A percentile compares a stretch with the other conserved stretches of the same genome.
phyloP scores from a whole-genome alignment of 2,888 invertebrate genomes.

The Thelaira solivaga region DNA sequence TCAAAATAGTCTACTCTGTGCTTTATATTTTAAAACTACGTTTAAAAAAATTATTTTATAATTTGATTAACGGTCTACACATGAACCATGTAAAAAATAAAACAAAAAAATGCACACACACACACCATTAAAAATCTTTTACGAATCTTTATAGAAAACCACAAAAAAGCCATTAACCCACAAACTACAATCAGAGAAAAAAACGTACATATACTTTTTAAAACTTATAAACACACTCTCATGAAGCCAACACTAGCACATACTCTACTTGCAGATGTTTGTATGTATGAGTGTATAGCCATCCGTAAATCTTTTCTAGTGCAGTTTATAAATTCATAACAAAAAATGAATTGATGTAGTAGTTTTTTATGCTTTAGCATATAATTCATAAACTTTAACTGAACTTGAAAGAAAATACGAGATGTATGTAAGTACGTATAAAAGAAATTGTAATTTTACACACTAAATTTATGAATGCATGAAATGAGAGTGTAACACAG shows the following conservation, averaged over 20 bases:
- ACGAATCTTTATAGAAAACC: slow-evolving; percentile 48
- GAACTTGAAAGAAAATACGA: slow-evolving; percentile 27
- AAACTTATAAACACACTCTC: slow-evolving; percentile 10
- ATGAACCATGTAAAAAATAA: slow-evolving; percentile 5
- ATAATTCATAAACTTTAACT: slow-evolving; percentile 50
- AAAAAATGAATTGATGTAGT: slow-evolving; percentile 39
- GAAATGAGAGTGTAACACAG: background rate
- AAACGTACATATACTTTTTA: too few species aligned
- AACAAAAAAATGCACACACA: slow-evolving; percentile 1
- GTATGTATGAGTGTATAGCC: background rate
- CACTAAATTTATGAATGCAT: background rate
- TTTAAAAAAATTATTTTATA: slow-evolving; percentile 52
- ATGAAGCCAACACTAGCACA: too few species aligned
- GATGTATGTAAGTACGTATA: too few species aligned
- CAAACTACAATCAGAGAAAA: slow-evolving; percentile 14
- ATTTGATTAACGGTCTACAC: slow-evolving; percentile 57
- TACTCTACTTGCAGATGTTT: background rate
- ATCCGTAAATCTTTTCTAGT: background rate
- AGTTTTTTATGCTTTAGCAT: slow-evolving; percentile 51
- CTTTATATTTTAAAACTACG: background rate
- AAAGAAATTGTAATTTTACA: background rate
- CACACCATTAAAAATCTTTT: slow-evolving; percentile 11
- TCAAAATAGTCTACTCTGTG: background rate
- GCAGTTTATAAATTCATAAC: slow-evolving; percentile 43
- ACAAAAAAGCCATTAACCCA: slow-evolving; percentile 52